Conservation (phyloP, 2,113 vertebrate genomes). For the Oceanites oceanicus region DNA sequence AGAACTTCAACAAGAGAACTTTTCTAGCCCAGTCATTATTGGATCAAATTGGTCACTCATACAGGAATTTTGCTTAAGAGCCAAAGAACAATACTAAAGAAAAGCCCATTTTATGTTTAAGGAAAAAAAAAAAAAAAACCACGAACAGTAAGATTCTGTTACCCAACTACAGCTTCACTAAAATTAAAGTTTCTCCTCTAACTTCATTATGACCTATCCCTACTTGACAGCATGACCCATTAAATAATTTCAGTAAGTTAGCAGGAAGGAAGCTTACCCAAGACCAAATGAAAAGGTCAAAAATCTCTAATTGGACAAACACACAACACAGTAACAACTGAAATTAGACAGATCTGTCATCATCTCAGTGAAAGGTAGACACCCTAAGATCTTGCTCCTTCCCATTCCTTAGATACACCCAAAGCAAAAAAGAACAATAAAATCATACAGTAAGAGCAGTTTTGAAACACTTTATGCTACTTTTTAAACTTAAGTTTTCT, state of each 20-base stretch:
- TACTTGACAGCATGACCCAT: neutral
- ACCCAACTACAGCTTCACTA: neutral
- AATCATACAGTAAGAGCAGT: neutral
- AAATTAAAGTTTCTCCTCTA: neutral
- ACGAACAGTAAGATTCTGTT: neutral
- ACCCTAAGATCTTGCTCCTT: neutral
- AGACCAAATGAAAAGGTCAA: neutral
- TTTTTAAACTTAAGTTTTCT: neutral
- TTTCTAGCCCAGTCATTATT: neutral
- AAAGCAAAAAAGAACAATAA: neutral
- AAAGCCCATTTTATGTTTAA: neutral
- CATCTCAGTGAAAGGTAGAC: neutral
- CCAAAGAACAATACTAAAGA: neutral
- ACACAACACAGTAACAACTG: neutral
- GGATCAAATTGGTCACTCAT: neutral
- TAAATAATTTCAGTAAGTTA: neutral
- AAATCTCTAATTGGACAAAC: neutral
- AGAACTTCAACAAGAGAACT: neutral
- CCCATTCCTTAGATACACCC: neutral
- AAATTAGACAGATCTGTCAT: neutral
- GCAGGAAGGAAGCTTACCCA: neutral
- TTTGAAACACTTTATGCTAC: neutral
- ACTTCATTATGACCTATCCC: neutral
- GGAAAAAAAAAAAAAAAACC: neutral
- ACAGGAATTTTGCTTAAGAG: neutral